Evolutionary conservation across 2,888 invertebrate genomes (phyloP).

Genomic region (Lissocephala sabroskyi): DNA sequence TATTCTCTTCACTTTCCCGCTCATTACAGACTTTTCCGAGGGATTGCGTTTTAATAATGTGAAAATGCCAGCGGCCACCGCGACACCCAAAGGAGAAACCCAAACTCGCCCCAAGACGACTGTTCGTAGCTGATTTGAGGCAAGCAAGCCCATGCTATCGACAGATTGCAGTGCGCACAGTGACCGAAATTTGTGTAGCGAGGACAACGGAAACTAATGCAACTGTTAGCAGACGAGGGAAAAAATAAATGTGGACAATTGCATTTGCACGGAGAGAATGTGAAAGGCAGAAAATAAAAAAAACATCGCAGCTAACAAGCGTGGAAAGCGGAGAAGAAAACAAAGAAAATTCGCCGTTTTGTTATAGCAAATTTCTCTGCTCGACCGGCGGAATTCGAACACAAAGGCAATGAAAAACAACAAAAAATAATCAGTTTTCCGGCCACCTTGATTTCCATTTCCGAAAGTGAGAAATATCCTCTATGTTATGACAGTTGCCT

Average conservation of each 20-base stretch:
- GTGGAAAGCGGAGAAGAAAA: slow-evolving; percentile 40
- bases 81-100: neutral
- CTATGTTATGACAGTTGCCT: slow-evolving; percentile 19
- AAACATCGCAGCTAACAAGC: slow-evolving; percentile 49
- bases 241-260: slow-evolving; percentile 48
- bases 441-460: neutral
- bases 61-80: slow-evolving; percentile 29
- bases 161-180: slow-evolving; percentile 45
- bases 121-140: slow-evolving; percentile 25
- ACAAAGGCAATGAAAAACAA: slow-evolving; percentile 10
- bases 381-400: neutral
- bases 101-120: slow-evolving; percentile 11
- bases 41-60: slow-evolving; percentile 51
- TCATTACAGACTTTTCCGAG: slow-evolving; percentile 49
- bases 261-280: slow-evolving; percentile 43
- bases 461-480: too few relatives aligned
- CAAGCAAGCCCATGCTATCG: too few relatives aligned
- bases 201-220: neutral
- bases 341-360: slow-evolving; percentile 4
- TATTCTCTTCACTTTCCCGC: slow-evolving; percentile 6
- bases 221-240: too few relatives aligned
- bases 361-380: too few relatives aligned
- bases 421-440: slow-evolving; percentile 2
- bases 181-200: slow-evolving; percentile 6
- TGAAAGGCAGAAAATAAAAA: slow-evolving; percentile 11